Conservation (phyloP, 2,113 vertebrate species). For the Leptosomus discolor region DNA sequence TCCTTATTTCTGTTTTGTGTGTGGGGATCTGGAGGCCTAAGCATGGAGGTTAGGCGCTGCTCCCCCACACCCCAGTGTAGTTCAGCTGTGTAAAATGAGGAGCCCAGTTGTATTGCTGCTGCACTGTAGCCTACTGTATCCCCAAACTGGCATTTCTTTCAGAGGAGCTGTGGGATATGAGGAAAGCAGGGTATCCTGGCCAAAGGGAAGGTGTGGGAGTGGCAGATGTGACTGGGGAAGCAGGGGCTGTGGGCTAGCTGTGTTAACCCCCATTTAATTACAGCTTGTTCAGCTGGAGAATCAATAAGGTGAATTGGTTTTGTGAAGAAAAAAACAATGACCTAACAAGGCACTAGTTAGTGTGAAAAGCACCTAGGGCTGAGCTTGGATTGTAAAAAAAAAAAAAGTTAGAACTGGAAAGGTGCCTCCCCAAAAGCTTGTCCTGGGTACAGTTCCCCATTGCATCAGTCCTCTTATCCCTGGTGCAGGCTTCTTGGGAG, state of each 20-base stretch:
- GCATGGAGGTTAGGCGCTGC: not conserved
- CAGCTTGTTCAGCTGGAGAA: not conserved
- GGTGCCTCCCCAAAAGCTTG: not conserved
- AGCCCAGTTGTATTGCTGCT: not conserved
- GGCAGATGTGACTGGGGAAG: not conserved
- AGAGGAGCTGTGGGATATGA: not conserved
- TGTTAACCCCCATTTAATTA: not conserved
- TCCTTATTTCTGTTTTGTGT: not conserved
- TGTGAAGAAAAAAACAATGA: too few species aligned
- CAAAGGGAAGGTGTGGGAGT: not conserved
- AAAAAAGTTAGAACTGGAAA: not conserved
- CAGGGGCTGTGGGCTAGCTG: not conserved
- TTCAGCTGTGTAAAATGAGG: not conserved
- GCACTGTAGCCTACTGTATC: not conserved
- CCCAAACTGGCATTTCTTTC: not conserved
- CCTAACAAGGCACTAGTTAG: not conserved
- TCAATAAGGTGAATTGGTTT: not conserved
- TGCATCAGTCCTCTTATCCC: not conserved
- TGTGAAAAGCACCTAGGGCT: not conserved
- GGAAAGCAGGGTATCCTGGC: not conserved
- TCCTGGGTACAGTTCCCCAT: not conserved
- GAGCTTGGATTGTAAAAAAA: not conserved
- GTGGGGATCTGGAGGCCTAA: not conserved
- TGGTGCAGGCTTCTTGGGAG: not conserved
- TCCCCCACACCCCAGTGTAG: fast-evolving